Percentiles rank a stretch among this genome's conserved stretches.
Evolutionary conservation across 2,888 invertebrate species (phyloP).

Genomic region (Patella caerulea): DNA sequence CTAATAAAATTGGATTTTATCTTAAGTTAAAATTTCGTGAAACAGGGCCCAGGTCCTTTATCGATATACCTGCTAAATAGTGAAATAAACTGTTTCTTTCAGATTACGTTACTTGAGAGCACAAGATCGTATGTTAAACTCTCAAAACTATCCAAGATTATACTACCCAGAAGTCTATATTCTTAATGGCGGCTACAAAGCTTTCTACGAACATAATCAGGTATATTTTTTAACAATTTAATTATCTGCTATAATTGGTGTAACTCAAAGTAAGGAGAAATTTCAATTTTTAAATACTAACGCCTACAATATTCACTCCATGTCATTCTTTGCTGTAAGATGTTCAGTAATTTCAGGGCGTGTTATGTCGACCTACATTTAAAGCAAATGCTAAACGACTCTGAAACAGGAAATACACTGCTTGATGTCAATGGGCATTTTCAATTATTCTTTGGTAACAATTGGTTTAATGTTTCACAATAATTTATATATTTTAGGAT

Average conservation of each 20-base stretch:
- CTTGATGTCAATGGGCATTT: too few relatives aligned
- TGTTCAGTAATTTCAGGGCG: too few relatives aligned
- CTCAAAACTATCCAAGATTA: slow-evolving; percentile 84
- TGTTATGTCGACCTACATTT: too few relatives aligned
- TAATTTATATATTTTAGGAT: slow-evolving; percentile 63
- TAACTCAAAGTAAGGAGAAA: neutral
- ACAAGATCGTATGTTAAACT: slow-evolving; percentile 84
- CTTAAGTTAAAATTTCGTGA: too few relatives aligned
- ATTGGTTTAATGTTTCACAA: neutral
- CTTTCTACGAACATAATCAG: slow-evolving; percentile 80
- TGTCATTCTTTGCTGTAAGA: too few relatives aligned
- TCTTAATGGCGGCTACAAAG: slow-evolving; percentile 88
- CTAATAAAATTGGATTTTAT: too few relatives aligned
- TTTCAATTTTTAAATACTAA: neutral
- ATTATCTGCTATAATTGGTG: neutral
- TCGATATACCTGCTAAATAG: neutral
- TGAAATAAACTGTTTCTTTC: slow-evolving; percentile 49
- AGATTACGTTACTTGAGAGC: slow-evolving; percentile 86
- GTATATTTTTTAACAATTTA: slow-evolving; percentile 28
- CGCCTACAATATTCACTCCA: too few relatives aligned
- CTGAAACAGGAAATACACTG: too few relatives aligned
- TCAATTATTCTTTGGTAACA: too few relatives aligned
- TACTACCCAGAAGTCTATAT: slow-evolving; percentile 93
- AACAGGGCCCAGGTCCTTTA: too few relatives aligned
- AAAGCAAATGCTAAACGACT: too few relatives aligned